Evolutionary conservation across 2,113 vertebrate species (phyloP), one percentile per base, ranked within the genome.

Genomic region (Brachypteracias leptosomus): DNA sequence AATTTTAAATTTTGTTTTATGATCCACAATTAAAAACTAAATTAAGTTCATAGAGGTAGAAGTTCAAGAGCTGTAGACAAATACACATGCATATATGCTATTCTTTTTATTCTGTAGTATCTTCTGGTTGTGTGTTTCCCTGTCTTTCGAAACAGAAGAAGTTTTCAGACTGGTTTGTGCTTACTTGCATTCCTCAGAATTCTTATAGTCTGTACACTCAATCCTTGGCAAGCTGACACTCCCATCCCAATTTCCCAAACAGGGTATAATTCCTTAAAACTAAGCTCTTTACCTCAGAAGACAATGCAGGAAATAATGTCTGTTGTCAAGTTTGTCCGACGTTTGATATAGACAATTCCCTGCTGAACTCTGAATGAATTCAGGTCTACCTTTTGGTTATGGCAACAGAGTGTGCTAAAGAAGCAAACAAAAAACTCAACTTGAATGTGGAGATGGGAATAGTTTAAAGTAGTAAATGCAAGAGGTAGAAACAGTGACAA

Each of bases 281-380:
- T 15, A n/a, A n/a, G n/a, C n/a, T n/a, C 4, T 80, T 93, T 71
- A 26, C 33, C 10, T 42, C 65, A 68, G 33, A 62, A 70, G 8
- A 58, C 35, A 36, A 14, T 40, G 21, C 15, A 51, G 44, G n/a
- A 83, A 58, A 54, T 35, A 33, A 51, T 31, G 3, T 20, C 17
- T 35, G 11, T 62, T 86, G 40, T 24, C 80, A 68, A 72, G 11
- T 44, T 12, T 46, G 8, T 47, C 25, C 61, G n/a, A 49, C 1
- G 40, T 46, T 74, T 47, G 42, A 28, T 55, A 42, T 0, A 1
- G 17, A n/a, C 3, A 1, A 62, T 62, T 87, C 16, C 35, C 22
- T 62, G 33, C 5, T 75, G 57, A 65, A 33, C 16, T 55, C 35
- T 40, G 13, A 24, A 52, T 47, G 20, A 70, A 3, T 52, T 67